Base-by-base conservation (phyloP, 2,888 invertebrate species). In the Yponomeuta sedellus region DNA sequence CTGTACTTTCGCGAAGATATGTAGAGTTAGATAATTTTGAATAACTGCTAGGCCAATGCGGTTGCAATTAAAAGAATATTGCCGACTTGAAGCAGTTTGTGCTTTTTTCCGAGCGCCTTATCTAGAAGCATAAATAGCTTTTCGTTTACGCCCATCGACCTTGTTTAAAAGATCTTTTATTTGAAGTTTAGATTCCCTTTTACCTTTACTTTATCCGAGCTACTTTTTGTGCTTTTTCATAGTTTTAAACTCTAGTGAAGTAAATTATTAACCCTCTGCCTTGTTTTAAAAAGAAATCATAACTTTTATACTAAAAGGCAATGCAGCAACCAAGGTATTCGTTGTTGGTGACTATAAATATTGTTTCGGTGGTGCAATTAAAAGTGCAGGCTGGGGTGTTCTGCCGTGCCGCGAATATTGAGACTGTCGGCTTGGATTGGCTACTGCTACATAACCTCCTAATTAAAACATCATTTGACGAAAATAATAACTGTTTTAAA, bases 1-100 rank as follows among this genome's bases (percentile, higher is more conserved):
- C 64, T 61, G 44, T 52, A 52, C 74, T 79, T 77, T 79, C 72
- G 73, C 74, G 69, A 70, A 82, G 90, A 89, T 89, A 88, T 87
- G 84, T 40, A 39, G 20, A 81, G 79, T 78, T 82, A 89, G 90
- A 91, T 90, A 82, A 89, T 87, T 89, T 88, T 89, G 89, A 90
- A 78, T 88, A 87, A 90, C 86, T 82, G 82, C 81, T 63, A 44
- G 73, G 70, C 69, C 73, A 75, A 74, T 70, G 72, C 80, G 74
- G 74, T 75, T 73, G 76, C 75, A 72, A 77, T 75, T 80, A 75
- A 79, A 87, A 87, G 44, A 52, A 52, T 52, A 16, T 52, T 52
- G 16, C 44, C 44, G 16, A 52, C 44, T 52, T 52, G 44, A 52
- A 52, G 16, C 44, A 52, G 44, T 52, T 52, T 12, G 12, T 52